These are phyloP conservation scores for Chloroceryle aenea DNA, from an alignment of 2,113 vertebrate species.

Conservation along the genomic window DNA sequence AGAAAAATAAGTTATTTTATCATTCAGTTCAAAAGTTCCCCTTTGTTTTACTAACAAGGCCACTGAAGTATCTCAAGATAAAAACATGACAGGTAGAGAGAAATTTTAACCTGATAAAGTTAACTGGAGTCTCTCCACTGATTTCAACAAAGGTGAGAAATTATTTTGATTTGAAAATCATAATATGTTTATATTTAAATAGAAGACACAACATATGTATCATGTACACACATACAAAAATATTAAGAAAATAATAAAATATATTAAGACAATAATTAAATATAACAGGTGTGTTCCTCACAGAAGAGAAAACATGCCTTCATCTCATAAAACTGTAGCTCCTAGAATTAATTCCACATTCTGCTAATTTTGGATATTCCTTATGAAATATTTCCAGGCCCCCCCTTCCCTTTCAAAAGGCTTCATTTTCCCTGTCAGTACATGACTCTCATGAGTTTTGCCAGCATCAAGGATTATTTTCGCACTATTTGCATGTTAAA, in stretches of 20 bases:
- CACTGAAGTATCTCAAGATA: not conserved
- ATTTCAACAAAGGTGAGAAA: not conserved
- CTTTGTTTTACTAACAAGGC: not conserved
- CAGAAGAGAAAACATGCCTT: rapidly evolving
- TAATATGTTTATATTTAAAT: not conserved
- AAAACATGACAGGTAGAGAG: not conserved
- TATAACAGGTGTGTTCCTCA: not conserved
- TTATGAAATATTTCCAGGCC: not conserved
- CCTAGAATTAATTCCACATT: not conserved
- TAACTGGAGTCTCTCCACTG: not conserved
- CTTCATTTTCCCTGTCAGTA: not conserved
- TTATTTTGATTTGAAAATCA: not conserved
- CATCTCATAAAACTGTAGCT: not conserved
- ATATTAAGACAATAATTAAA: not conserved
- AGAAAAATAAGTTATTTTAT: not conserved
- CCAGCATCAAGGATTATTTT: constrained; percentile 20
- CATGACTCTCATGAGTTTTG: not conserved
- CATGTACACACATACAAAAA: not conserved
- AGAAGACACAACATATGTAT: not conserved
- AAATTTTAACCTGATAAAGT: not conserved
- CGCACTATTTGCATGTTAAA: not conserved
- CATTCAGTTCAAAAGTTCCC: not conserved
- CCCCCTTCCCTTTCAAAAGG: rapidly evolving
- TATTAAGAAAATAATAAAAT: not conserved
- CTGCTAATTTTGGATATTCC: not conserved